Evolutionary conservation across 2,797 vertebrate species (phyloP), one percentile per base, ranked within the genome.

Genomic region (Orestias chungarensis): DNA sequence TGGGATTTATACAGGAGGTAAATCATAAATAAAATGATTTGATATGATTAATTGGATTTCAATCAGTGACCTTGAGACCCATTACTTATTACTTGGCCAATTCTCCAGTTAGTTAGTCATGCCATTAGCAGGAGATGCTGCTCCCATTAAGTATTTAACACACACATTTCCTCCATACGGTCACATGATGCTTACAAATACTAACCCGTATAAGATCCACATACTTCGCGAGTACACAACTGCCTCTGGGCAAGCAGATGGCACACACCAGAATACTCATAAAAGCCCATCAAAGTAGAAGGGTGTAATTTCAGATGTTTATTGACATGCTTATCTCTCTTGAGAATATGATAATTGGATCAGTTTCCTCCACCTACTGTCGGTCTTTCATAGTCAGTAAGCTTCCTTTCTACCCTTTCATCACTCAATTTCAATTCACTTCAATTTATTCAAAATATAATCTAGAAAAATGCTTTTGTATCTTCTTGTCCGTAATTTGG

Each of bases 241-340:
- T 70, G 64, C 64, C 64, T 23, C 69, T 52, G 57, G 75, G 38
- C 27, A 46, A 68, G 38, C 59, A 64, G 52, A 57, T 72, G 1
- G 54, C 44, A 55, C 75, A 71, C 65, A 65, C 29, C 55, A 61
- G 20, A 47, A 44, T 64, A 66, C 52, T 72, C 64, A 54, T 61
- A 17, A 40, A 38, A 35, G 15, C 64, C 73, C 66, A 75, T 43
- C 64, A 23, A 17, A 64, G 46, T 62, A 66, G 15, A 81, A 75
- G 83, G 87, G 76, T 92, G 89, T 89, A 92, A 92, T 92, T 92
- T 90, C 89, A 93, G 89, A 84, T 73, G 71, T 77, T 84, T 88
- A 93, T 93, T 89, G 91, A 92, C 86, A 82, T 73, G 78, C 83
- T 66, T 73, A 86, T 73, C 83, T 78, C 89, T 83, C 78, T 10